These are phyloP conservation scores for Caenorhabditis latens DNA, from an alignment of 1,140 invertebrate species.

Conservation along the genomic window DNA sequence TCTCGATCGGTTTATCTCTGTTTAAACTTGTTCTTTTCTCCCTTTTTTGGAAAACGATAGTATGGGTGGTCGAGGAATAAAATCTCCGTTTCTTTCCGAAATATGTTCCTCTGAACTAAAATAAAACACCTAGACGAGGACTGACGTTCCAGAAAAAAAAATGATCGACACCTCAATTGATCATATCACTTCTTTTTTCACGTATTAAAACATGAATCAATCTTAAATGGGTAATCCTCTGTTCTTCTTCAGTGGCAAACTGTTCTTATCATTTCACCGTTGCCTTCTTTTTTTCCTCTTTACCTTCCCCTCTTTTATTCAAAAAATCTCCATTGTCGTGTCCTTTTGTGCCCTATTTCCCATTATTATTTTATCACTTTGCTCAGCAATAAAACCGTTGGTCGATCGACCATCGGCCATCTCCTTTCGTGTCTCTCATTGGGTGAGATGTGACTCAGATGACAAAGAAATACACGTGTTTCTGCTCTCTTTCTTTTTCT, in stretches of 20 bases:
- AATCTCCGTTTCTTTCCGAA: not conserved
- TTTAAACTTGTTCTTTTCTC: constrained; percentile 44
- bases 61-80: not conserved
- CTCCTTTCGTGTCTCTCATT: not conserved
- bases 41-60: not conserved
- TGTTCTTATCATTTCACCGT: constrained; percentile 20
- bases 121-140: too few relatives aligned
- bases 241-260: not conserved
- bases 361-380: constrained; percentile 35
- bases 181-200: not conserved
- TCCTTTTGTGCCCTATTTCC: not conserved
- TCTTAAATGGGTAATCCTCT: not conserved
- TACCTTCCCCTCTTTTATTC: not conserved
- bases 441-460: constrained; percentile 25
- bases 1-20: constrained; percentile 1
- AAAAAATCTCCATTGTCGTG: not conserved
- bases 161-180: too few relatives aligned
- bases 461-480: constrained; percentile 1
- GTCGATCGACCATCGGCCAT: not conserved
- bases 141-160: too few relatives aligned
- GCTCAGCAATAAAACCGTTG: constrained; percentile 50
- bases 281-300: not conserved
- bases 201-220: not conserved
- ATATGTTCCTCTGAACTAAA: not conserved
- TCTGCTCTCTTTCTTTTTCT: not conserved